phyloP scores from a whole-genome alignment of 2,113 vertebrate genomes.

The Engraulis encrasicolus region DNA sequence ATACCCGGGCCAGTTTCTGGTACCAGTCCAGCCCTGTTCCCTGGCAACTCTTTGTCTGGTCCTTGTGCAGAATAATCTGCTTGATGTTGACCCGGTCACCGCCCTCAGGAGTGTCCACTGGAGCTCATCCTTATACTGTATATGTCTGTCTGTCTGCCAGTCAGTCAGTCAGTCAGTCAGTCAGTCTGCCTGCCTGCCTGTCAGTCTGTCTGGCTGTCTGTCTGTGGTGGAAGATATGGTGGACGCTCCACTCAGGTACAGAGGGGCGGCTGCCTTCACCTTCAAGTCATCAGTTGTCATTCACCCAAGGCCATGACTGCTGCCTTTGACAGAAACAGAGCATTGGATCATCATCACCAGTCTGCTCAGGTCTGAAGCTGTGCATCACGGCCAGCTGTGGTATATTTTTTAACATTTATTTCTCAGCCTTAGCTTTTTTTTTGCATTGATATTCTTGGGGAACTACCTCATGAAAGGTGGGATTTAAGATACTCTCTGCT shows the following conservation, averaged over 20 bases:
- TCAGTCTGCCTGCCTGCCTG: too few species aligned
- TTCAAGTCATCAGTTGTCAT: background rate
- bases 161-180: too few species aligned
- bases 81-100: background rate
- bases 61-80: background rate
- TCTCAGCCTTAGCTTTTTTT: background rate
- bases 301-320: background rate
- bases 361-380: background rate
- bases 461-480: background rate
- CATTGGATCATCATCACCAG: background rate
- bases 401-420: background rate
- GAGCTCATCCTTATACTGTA: constrained; percentile 13
- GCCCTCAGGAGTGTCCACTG: background rate
- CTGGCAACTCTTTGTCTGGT: too few species aligned
- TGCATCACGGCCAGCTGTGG: background rate
- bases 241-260: background rate
- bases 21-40: too few species aligned
- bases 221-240: background rate
- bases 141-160: too few species aligned
- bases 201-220: background rate
- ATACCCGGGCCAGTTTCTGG: too few species aligned
- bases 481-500: too few species aligned
- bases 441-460: background rate
- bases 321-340: background rate
- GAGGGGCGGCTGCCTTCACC: background rate